Conservation (phyloP, 2,113 vertebrate genomes). For the Grus americana region DNA sequence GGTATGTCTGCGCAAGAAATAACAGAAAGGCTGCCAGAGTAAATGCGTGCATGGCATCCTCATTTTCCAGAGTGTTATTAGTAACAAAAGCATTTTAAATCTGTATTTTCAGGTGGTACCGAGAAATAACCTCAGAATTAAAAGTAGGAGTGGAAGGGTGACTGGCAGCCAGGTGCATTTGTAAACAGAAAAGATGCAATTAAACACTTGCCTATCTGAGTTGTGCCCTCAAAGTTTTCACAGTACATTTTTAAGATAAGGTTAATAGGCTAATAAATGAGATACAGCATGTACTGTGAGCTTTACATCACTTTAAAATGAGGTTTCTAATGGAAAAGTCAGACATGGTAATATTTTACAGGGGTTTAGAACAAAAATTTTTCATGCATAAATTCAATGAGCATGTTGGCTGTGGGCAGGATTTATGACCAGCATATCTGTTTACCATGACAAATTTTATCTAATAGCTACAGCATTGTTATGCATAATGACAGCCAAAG, state of each 20-base stretch:
- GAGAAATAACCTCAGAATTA: neutral
- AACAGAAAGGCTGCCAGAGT: neutral
- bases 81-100: neutral
- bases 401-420: neutral
- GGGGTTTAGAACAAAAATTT: neutral
- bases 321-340: neutral
- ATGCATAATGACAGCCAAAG: neutral
- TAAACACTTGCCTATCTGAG: neutral
- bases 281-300: neutral
- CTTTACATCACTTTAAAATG: neutral
- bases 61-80: neutral
- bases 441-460: conserved; percentile 10
- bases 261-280: conserved; percentile 2
- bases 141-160: neutral
- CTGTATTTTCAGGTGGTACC: neutral
- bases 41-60: neutral
- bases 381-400: conserved; percentile 25
- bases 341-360: neutral
- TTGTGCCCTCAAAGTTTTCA: neutral
- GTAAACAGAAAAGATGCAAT: neutral
- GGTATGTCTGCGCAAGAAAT: neutral
- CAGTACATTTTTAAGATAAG: neutral
- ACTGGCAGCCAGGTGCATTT: neutral
- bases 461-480: neutral
- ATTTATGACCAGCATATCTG: neutral